A percentile compares a stretch with the other conserved stretches of the same genome.
These are phyloP conservation scores for Amblyteles armatorius DNA, from an alignment of 2,888 invertebrate species.

Conservation along the genomic window DNA sequence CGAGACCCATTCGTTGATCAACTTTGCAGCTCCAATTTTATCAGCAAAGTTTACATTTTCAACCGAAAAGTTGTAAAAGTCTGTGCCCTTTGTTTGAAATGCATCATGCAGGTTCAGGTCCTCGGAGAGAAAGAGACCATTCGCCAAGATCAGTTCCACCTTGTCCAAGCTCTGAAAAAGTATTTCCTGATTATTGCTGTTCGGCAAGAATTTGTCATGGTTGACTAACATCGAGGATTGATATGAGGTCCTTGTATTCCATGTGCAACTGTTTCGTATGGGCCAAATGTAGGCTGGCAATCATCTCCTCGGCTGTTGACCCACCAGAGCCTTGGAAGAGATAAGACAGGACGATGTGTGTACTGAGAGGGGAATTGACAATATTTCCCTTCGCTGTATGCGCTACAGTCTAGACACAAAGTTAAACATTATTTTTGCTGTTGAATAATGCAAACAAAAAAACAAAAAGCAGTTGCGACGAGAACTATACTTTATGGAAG, in stretches of 20 bases:
- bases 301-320: slow-evolving; percentile 75
- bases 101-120: slow-evolving; percentile 85
- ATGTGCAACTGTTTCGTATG: slow-evolving; percentile 62
- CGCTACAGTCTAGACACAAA: slow-evolving; percentile 70
- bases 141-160: slow-evolving; percentile 89
- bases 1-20: slow-evolving; percentile 93
- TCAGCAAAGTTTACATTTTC: slow-evolving; percentile 88
- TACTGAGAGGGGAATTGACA: slow-evolving; percentile 80
- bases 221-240: slow-evolving; percentile 74
- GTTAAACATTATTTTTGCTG: slow-evolving; percentile 6
- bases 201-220: neutral
- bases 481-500: slow-evolving; percentile 59
- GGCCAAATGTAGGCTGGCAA: slow-evolving; percentile 68
- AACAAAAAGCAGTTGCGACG: neutral
- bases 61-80: slow-evolving; percentile 88
- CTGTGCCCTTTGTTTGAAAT: slow-evolving; percentile 87
- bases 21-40: slow-evolving; percentile 82
- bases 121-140: slow-evolving; percentile 89
- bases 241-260: slow-evolving; percentile 71
- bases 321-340: slow-evolving; percentile 77
- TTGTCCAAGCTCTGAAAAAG: slow-evolving; percentile 81
- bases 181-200: slow-evolving; percentile 29
- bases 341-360: slow-evolving; percentile 80
- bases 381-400: slow-evolving; percentile 70
- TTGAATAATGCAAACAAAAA: neutral